Conservation (phyloP, 2,888 invertebrate species). For the Aphidoletes aphidimyza region DNA sequence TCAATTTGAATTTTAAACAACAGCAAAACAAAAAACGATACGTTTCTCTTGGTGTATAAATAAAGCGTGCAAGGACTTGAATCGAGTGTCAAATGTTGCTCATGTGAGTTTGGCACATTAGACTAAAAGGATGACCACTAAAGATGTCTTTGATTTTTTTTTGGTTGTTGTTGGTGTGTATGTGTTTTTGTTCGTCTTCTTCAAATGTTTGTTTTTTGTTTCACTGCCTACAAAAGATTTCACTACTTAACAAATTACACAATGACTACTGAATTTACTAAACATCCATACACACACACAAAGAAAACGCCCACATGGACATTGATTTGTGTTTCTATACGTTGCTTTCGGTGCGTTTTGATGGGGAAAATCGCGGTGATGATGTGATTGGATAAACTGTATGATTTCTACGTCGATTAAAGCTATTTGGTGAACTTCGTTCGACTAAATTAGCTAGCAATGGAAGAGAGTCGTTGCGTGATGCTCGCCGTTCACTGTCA, state of each 20-base stretch:
- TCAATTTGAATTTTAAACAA: too few species aligned
- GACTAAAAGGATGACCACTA: constrained; percentile 28
- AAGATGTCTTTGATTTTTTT: too few species aligned
- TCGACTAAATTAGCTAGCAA: constrained; percentile 67
- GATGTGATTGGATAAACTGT: constrained; percentile 70
- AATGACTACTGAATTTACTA: too few species aligned
- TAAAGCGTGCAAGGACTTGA: neutral
- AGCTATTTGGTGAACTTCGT: constrained; percentile 68
- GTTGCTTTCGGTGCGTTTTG: constrained; percentile 70
- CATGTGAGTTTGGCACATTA: neutral
- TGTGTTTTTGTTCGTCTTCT: too few species aligned
- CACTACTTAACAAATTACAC: neutral
- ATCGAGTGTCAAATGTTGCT: constrained; percentile 8
- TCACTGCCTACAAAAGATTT: neutral
- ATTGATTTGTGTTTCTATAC: constrained; percentile 63
- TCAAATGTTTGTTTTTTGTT: neutral
- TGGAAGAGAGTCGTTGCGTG: constrained; percentile 70
- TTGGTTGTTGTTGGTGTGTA: too few species aligned
- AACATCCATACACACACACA: too few species aligned
- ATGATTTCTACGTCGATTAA: constrained; percentile 72
- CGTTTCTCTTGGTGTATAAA: neutral
- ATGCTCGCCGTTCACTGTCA: constrained; percentile 65
- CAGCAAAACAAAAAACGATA: neutral
- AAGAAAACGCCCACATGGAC: neutral
- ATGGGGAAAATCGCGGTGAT: constrained; percentile 60